A percentile compares a stretch with the other conserved stretches of the same genome.
These are phyloP conservation scores for Gymnoscopelus microlampas DNA, from an alignment of 2,797 vertebrate genomes.

Conservation along the genomic window DNA sequence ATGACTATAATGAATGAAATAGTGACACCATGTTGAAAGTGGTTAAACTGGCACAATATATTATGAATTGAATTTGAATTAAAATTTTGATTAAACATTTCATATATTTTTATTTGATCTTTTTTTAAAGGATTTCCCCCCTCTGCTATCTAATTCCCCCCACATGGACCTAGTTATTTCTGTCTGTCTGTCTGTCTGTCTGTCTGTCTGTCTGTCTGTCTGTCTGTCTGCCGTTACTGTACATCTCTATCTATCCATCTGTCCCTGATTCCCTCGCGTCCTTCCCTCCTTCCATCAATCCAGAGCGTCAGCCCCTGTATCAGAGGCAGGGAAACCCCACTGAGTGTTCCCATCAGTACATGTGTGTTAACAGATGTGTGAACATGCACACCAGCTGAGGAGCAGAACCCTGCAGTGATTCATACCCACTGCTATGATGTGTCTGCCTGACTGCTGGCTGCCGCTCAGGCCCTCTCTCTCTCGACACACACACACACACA, in stretches of 20 bases:
- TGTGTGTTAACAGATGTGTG: constrained; percentile 11
- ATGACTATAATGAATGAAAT: too few species aligned
- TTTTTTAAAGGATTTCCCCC: too few species aligned
- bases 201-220: not conserved
- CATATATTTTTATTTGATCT: too few species aligned
- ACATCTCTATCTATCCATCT: not conserved
- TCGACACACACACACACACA: not conserved
- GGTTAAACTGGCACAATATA: too few species aligned
- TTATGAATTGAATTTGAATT: too few species aligned
- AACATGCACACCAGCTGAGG: constrained; percentile 3
- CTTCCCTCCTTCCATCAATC: not conserved
- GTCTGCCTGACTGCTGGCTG: not conserved
- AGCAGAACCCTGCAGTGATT: constrained; percentile 1
- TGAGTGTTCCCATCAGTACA: constrained; percentile 5
- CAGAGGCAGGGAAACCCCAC: not conserved
- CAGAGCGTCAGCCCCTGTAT: not conserved
- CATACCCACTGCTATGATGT: not conserved
- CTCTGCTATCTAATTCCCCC: too few species aligned
- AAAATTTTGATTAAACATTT: too few species aligned
- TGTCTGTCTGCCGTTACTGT: not conserved
- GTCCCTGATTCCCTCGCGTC: not conserved
- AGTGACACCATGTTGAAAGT: too few species aligned
- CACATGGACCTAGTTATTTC: too few species aligned
- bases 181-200: not conserved
- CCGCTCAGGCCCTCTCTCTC: not conserved